phyloP scores from a whole-genome alignment of 1,140 invertebrate genomes.

The Zophobas atratus region DNA sequence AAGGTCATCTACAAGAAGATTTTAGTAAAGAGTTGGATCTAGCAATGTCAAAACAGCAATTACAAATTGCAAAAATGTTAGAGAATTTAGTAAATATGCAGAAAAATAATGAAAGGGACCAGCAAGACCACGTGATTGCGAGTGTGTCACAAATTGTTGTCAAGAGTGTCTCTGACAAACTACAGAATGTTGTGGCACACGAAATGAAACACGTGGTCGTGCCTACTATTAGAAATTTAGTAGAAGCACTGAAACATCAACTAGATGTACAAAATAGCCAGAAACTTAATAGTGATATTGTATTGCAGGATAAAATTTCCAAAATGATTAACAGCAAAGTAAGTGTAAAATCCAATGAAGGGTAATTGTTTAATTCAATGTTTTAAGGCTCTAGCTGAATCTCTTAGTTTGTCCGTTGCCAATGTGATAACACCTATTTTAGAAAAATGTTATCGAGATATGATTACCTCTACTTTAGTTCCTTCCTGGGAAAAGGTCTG shows the following conservation, averaged over 20 bases:
- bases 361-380: not conserved
- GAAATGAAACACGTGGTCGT: constrained; percentile 71
- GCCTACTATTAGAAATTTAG: constrained; percentile 70
- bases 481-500: constrained; percentile 90
- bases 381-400: constrained; percentile 80
- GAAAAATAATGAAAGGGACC: constrained; percentile 67
- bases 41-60: constrained; percentile 66
- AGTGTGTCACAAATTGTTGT: constrained; percentile 67
- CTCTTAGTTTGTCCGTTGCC: constrained; percentile 78
- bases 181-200: constrained; percentile 67
- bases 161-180: constrained; percentile 68
- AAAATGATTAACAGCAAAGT: constrained; percentile 85
- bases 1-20: constrained; percentile 63
- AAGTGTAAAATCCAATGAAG: constrained; percentile 53
- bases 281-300: constrained; percentile 81
- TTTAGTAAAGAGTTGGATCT: constrained; percentile 63
- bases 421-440: constrained; percentile 78
- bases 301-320: constrained; percentile 84
- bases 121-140: constrained; percentile 68
- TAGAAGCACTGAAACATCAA: constrained; percentile 79
- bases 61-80: constrained; percentile 67
- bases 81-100: constrained; percentile 63
- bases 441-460: constrained; percentile 81
- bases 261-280: constrained; percentile 79
- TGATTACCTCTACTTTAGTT: constrained; percentile 81